Base-by-base conservation (phyloP, 2,797 vertebrate genomes). In the Phylloscopus collybita region DNA sequence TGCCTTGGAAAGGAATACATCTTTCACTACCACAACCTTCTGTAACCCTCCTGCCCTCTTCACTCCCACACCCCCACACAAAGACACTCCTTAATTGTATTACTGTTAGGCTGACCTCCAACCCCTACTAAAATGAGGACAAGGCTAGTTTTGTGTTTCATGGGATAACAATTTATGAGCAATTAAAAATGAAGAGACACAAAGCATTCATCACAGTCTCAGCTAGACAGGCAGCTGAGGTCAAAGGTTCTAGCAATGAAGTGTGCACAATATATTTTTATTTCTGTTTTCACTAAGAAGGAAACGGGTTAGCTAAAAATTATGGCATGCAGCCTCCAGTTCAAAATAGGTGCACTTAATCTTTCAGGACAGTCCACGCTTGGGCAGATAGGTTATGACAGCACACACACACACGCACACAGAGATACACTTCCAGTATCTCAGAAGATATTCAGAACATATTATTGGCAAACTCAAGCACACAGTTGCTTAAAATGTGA, bases 241-340 rank as follows among this genome's bases (percentile, higher is more conserved):
- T 98, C 98, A 98, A 98, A 98, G 98, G 98, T 98, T 97, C 94
- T 73, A 92, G 98, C 98, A 98, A 98, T 99, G 99, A 99, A 99
- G 98, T 98, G 98, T 98, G 98, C 98, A 98, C 98, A 98, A 99
- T 99, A 99, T 99, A 99, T 98, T 99, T 99, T 99, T 99, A 99
- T 99, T 98, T 99, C 98, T 99, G 98, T 99, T 99, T 99, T 99
- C 98, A 98, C 98, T 99, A 98, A 98, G 98, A 99, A 99, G 98
- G 98, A 98, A 98, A 98, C 98, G 98, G 98, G 98, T 99, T 99
- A 99, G 98, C 98, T 98, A 98, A 98, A 99, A 99, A 99, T 99
- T 97, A 99, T 98, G 98, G 98, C 98, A 98, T 98, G 98, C 97
- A 97, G 97, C 98, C 96, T 97, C 95, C 92, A 97, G 98, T 98